These are phyloP conservation scores for Hypothenemus hampei DNA, from an alignment of 1,140 invertebrate species.

Conservation along the genomic window DNA sequence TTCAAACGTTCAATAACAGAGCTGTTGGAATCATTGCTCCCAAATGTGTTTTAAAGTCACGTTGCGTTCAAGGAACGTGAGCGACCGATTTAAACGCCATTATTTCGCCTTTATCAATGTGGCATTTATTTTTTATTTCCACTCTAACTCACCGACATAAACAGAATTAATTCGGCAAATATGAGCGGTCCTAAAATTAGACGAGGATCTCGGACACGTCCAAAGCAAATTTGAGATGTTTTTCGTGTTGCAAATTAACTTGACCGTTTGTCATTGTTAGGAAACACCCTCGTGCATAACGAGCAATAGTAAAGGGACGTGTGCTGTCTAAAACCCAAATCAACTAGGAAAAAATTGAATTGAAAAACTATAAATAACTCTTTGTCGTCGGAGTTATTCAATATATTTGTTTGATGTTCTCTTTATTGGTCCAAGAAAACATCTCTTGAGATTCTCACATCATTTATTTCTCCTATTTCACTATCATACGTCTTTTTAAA, in stretches of 20 bases:
- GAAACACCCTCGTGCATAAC: conserved; percentile 3
- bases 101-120: background rate
- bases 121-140: background rate
- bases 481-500: too few species aligned
- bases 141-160: background rate
- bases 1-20: conserved; percentile 8
- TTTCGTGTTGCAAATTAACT: conserved; percentile 21
- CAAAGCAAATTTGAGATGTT: conserved; percentile 18
- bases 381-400: background rate
- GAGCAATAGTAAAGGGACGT: too few species aligned
- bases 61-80: background rate
- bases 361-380: background rate
- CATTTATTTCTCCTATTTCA: too few species aligned
- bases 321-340: background rate
- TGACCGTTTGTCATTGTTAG: conserved; percentile 17
- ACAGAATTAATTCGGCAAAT: background rate
- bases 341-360: background rate
- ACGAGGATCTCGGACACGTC: too few species aligned
- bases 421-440: background rate
- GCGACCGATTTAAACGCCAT: background rate
- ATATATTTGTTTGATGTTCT: too few species aligned
- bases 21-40: conserved; percentile 10
- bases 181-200: background rate
- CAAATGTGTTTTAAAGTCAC: conserved; percentile 4
- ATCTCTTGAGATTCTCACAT: background rate